These are phyloP conservation scores for Thermophis baileyi DNA, from an alignment of 2,113 vertebrate species.

Conservation along the genomic window DNA sequence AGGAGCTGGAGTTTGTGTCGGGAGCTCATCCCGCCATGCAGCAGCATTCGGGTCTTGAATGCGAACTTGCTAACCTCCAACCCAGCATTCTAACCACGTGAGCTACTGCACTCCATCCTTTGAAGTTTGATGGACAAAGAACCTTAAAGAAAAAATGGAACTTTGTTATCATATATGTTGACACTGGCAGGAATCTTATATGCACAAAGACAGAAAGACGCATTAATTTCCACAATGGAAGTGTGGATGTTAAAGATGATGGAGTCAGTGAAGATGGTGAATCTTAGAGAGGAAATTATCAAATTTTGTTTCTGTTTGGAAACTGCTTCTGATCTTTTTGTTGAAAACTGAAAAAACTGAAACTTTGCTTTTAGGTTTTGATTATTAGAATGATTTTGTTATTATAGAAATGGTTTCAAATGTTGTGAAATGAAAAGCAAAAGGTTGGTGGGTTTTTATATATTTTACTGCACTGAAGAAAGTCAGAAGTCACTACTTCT, in stretches of 20 bases:
- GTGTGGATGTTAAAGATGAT: too few species aligned
- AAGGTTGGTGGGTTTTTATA: too few species aligned
- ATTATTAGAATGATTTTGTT: too few species aligned
- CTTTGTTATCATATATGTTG: neutral
- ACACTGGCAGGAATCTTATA: neutral
- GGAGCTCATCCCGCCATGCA: neutral
- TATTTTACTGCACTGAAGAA: too few species aligned
- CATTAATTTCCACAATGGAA: neutral
- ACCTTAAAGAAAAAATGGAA: neutral
- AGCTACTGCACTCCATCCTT: neutral
- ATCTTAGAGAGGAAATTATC: neutral
- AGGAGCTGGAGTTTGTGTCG: neutral
- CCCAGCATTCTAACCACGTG: neutral
- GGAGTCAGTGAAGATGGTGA: neutral
- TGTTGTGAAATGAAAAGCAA: too few species aligned
- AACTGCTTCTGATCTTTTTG: too few species aligned
- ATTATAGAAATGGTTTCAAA: too few species aligned
- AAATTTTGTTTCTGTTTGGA: neutral
- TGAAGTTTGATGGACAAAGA: neutral
- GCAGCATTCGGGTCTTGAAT: neutral
- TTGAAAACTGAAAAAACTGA: too few species aligned
- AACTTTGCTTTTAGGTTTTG: too few species aligned
- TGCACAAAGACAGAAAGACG: neutral
- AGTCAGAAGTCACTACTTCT: neutral
- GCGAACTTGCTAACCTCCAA: neutral